Evolutionary conservation across 1,140 invertebrate species (phyloP), one percentile per base, ranked within the genome.

Genomic region (Lucilia sericata): DNA sequence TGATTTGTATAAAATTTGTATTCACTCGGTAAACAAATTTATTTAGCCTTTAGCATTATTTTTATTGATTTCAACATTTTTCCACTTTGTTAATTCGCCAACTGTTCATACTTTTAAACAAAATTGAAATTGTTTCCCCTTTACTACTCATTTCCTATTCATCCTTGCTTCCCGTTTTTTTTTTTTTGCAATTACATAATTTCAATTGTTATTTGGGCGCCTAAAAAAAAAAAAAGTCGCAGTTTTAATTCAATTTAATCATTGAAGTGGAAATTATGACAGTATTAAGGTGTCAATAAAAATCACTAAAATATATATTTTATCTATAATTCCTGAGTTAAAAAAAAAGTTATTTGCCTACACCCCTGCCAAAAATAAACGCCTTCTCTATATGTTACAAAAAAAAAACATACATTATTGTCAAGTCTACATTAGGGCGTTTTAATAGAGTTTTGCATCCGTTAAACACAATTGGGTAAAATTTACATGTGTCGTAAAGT

Each of bases 1-100:
- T 42, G 42, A 42, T 78, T 19, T 42, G 30, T 42, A 78, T 78
- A n/a, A 30, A 78, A 47, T 42, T 78, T 82, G 74, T 70, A 83
- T 55, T 80, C 78, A 60, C 74, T 7, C 8, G 19, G 2, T 21
- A 70, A 7, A 42, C 42, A 42, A 14, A 55, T 55, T 25, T 21
- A 19, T 19, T 21, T 70, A 5, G 65, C 65, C 65, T 70, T 70
- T 70, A 21, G 65, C 65, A 5, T 8, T 12, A 70, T 60, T 60
- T 60, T 70, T 70, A 70, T 70, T 70, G 65, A 70, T 70, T 70
- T 55, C 30, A 76, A 84, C 74, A 84, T 80, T 74, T 89, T 89
- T 89, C 88, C 88, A 89, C 85, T 89, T 89, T 89, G 88, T 89
- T 89, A 90, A 88, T 90, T 89, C 88, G 88, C 88, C 88, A 89